Evolutionary conservation across 2,113 vertebrate genomes (phyloP).

Genomic region (Rhegmatorhina hoffmannsi): DNA sequence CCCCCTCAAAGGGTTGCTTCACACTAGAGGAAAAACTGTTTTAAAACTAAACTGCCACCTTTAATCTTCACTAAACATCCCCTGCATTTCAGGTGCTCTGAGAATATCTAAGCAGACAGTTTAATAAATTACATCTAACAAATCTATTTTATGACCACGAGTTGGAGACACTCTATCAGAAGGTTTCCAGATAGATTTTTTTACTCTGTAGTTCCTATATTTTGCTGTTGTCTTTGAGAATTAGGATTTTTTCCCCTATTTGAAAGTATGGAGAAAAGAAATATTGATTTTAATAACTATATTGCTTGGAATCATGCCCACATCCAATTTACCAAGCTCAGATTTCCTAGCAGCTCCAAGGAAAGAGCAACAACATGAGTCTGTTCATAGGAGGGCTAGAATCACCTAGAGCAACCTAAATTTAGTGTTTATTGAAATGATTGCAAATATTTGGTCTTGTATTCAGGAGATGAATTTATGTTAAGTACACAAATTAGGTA

Average conservation of each 20-base stretch:
- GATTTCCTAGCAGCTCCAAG: neutral
- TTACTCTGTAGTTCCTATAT: neutral
- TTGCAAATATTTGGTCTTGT: neutral
- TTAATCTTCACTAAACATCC: neutral
- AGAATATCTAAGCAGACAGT: neutral
- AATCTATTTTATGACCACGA: neutral
- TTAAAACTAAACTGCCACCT: neutral
- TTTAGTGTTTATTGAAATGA: neutral
- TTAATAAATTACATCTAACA: slow-evolving; percentile 8
- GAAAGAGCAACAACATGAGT: neutral
- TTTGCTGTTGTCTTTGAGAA: neutral
- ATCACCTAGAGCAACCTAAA: neutral
- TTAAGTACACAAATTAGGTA: neutral
- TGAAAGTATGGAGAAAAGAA: neutral
- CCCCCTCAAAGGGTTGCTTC: neutral
- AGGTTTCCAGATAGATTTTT: neutral
- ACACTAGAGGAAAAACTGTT: neutral
- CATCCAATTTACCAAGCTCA: neutral
- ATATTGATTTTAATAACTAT: neutral
- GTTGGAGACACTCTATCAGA: neutral
- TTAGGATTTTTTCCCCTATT: neutral
- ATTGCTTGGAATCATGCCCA: neutral
- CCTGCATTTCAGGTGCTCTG: neutral
- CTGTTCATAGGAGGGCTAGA: neutral
- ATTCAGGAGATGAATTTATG: neutral